These are phyloP conservation scores for Tautogolabrus adspersus DNA, from an alignment of 2,113 vertebrate genomes.

Conservation along the genomic window DNA sequence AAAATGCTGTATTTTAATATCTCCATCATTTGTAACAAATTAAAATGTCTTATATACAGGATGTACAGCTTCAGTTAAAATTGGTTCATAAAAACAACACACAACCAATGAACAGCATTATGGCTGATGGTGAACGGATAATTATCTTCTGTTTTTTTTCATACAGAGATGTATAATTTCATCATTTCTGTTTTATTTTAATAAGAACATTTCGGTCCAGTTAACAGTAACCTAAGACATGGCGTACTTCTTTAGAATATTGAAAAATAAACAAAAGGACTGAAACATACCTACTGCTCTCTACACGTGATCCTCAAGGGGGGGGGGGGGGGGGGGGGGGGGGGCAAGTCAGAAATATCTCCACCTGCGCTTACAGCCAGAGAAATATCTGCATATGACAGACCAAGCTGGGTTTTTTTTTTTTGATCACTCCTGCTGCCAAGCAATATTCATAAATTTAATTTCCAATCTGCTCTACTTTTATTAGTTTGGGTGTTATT, in stretches of 20 bases:
- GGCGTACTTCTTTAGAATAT: constrained; percentile 15
- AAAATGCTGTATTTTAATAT: constrained; percentile 32
- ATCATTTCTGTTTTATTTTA: background rate
- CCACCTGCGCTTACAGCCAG: constrained; percentile 52
- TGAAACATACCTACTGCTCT: constrained; percentile 27
- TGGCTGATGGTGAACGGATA: background rate
- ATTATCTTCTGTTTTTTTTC: background rate
- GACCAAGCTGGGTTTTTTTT: constrained; percentile 85
- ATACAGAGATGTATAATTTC: background rate
- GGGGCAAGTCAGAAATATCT: constrained; percentile 50
- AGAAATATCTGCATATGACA: constrained; percentile 84
- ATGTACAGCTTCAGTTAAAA: constrained; percentile 20
- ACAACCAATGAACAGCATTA: background rate
- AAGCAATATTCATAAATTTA: constrained; percentile 99
- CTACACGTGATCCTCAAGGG: constrained; percentile 21
- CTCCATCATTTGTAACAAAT: background rate
- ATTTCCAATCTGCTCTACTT: constrained; percentile 98
- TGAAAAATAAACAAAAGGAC: constrained; percentile 22
- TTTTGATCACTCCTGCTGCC: constrained; percentile 92
- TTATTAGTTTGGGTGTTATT: constrained; percentile 99
- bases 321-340: too few relatives aligned
- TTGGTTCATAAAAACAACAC: background rate
- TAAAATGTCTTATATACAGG: background rate
- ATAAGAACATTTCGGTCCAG: background rate
- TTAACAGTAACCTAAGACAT: background rate